These are phyloP conservation scores for Tenualosa ilisha DNA, from an alignment of 2,797 vertebrate species.

Conservation along the genomic window DNA sequence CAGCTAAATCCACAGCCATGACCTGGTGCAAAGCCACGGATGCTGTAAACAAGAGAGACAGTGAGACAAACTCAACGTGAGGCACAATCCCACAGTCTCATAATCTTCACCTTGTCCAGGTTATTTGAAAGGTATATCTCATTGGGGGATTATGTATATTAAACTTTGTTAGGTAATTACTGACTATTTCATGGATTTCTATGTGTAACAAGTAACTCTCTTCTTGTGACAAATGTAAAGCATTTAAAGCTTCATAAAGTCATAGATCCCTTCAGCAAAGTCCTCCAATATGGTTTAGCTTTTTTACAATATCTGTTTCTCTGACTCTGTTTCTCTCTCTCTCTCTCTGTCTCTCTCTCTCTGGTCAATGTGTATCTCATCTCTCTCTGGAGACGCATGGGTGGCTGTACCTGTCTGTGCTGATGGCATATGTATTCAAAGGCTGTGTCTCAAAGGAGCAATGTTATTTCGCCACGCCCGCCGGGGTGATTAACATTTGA, in stretches of 20 bases:
- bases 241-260: no score
- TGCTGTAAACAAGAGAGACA: slow-evolving; percentile 28
- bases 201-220: neutral
- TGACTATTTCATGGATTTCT: no score
- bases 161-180: no score
- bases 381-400: slow-evolving; percentile 58
- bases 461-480: slow-evolving; percentile 77
- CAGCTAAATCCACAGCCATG: slow-evolving; percentile 66
- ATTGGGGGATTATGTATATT: neutral
- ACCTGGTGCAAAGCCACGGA: slow-evolving; percentile 59
- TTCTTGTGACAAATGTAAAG: no score
- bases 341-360: slow-evolving; percentile 42
- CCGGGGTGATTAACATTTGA: slow-evolving; percentile 79
- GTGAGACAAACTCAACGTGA: neutral
- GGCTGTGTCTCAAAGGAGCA: slow-evolving; percentile 65
- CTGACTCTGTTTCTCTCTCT: slow-evolving; percentile 47
- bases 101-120: neutral
- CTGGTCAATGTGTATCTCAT: neutral
- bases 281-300: no score
- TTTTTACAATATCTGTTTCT: neutral
- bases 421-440: slow-evolving; percentile 55
- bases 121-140: neutral
- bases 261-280: no score
- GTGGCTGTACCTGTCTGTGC: slow-evolving; percentile 64
- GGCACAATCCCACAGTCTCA: neutral